These are phyloP conservation scores for Platygyra sinensis DNA, from an alignment of 64 coral and sea anemone species.

Conservation along the genomic window DNA sequence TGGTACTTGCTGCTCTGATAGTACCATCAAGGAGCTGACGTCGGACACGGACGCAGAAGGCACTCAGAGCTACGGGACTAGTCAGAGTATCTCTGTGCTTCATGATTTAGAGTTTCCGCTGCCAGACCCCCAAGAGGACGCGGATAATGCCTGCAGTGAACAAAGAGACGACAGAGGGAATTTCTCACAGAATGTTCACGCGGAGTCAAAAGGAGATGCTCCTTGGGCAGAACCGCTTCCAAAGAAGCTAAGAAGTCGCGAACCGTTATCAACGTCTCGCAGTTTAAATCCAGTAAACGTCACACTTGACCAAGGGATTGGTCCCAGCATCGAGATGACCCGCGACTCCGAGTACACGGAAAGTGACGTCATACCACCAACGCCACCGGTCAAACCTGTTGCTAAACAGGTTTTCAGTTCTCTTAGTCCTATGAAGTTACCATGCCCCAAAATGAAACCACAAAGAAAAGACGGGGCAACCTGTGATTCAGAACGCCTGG, in stretches of 20 bases:
- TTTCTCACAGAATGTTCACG: not conserved
- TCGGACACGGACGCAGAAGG: not conserved
- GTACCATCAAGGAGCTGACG: not conserved
- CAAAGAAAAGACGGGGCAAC: not conserved
- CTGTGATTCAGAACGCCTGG: not conserved
- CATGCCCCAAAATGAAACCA: not conserved
- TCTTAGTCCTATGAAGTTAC: not conserved
- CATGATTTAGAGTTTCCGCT: not conserved
- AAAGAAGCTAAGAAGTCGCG: not conserved
- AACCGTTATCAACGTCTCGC: not conserved
- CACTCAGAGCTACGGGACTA: slow-evolving; percentile 12
- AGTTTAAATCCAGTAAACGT: not conserved
- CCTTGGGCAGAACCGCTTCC: slow-evolving; percentile 14
- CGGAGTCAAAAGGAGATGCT: not conserved
- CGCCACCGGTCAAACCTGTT: slow-evolving; percentile 30
- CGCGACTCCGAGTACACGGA: not conserved
- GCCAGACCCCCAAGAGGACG: not conserved
- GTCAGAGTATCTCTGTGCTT: slow-evolving; percentile 26
- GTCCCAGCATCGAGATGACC: not conserved
- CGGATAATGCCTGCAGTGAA: not conserved
- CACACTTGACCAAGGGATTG: not conserved
- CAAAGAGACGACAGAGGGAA: not conserved
- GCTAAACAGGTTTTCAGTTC: not conserved
- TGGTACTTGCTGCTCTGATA: not conserved
- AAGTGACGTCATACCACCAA: slow-evolving; percentile 37